phyloP scores from a whole-genome alignment of 2,888 invertebrate species.

The Phalera bucephala region DNA sequence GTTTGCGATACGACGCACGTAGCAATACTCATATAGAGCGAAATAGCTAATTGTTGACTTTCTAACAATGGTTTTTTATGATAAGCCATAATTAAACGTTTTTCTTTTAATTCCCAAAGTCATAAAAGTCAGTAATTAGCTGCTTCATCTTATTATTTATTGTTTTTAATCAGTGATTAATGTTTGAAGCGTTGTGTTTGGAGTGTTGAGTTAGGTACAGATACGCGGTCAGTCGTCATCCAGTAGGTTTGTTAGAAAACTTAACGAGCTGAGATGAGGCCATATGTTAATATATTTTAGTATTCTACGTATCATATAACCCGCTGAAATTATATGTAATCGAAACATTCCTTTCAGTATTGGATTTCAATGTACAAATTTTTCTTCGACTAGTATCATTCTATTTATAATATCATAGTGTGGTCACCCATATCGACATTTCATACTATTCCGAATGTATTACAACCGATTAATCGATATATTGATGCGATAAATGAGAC shows the following conservation, averaged over 20 bases:
- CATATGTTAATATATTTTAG: conserved; percentile 34
- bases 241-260: conserved; percentile 75
- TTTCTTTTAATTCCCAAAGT: too few relatives aligned
- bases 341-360: conserved; percentile 70
- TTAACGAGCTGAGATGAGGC: conserved; percentile 72
- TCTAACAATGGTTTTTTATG: too few relatives aligned
- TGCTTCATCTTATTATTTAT: conserved; percentile 10
- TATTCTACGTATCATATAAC: conserved; percentile 19
- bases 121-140: conserved; percentile 4
- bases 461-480: conserved; percentile 1
- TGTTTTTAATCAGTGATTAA: conserved; percentile 23
- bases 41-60: conserved; percentile 3
- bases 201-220: conserved; percentile 24
- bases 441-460: not conserved
- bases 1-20: conserved; percentile 33
- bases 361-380: conserved; percentile 49
- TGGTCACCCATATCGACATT: conserved; percentile 1
- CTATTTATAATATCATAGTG: conserved; percentile 14
- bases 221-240: conserved; percentile 51
- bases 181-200: conserved; percentile 30
- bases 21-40: conserved; percentile 34
- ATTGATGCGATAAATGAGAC: not conserved
- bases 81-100: too few relatives aligned
- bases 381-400: conserved; percentile 21
- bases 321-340: conserved; percentile 28